phyloP scores from a whole-genome alignment of 2,888 invertebrate genomes.

The Cynaeus angustus region DNA sequence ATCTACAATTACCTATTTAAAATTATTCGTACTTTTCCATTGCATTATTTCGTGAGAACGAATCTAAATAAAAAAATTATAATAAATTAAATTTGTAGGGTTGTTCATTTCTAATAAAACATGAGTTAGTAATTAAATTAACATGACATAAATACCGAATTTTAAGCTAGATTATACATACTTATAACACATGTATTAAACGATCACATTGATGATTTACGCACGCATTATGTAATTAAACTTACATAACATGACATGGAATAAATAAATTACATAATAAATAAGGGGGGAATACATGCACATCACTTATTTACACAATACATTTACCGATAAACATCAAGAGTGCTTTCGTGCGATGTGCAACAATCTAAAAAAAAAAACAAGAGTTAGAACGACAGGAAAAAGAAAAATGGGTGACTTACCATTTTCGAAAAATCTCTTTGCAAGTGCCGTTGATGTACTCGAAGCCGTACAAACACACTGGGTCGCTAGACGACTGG shows the following conservation, averaged over 20 bases:
- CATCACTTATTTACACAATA: conserved; percentile 33
- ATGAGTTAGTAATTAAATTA: neutral
- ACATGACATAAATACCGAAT: neutral
- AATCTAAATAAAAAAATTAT: neutral
- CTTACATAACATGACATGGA: conserved; percentile 39
- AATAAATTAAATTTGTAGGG: neutral
- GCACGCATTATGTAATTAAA: conserved; percentile 43
- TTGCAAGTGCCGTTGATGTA: conserved; percentile 55
- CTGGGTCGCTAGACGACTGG: conserved; percentile 41
- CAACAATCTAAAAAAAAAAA: conserved; percentile 23
- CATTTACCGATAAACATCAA: conserved; percentile 1
- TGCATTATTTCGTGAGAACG: neutral
- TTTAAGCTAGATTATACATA: neutral
- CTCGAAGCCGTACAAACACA: conserved; percentile 58
- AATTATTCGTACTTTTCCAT: conserved; percentile 8
- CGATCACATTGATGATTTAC: conserved; percentile 15
- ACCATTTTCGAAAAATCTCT: conserved; percentile 56
- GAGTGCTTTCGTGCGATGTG: conserved; percentile 5
- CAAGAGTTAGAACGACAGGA: neutral
- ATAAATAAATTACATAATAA: conserved; percentile 50
- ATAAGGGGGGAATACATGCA: conserved; percentile 42
- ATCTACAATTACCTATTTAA: conserved; percentile 10
- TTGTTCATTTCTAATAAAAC: neutral
- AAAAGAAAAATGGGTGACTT: conserved; percentile 38
- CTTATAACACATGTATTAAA: neutral